These are phyloP conservation scores for Buceros bicornis DNA, from an alignment of 2,797 vertebrate species.

Conservation along the genomic window DNA sequence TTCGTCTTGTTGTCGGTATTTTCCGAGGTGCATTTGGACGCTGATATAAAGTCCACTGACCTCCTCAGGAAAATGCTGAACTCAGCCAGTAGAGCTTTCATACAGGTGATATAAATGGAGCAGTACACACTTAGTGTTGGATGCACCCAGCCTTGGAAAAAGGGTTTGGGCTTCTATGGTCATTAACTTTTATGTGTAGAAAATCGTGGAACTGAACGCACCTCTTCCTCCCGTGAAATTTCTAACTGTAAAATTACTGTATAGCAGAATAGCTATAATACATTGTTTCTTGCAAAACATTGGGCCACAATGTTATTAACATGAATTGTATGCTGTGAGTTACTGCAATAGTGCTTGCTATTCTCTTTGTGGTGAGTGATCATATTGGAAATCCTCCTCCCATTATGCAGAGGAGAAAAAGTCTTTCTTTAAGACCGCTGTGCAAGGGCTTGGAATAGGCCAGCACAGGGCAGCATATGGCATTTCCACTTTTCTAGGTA, in stretches of 20 bases:
- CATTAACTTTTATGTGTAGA: not conserved
- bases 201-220: not conserved
- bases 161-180: not conserved
- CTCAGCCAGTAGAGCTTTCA: not conserved
- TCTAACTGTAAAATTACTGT: not conserved
- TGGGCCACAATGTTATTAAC: not conserved
- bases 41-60: not conserved
- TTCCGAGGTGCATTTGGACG: not conserved
- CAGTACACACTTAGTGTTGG: not conserved
- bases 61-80: not conserved
- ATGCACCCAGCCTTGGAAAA: not conserved
- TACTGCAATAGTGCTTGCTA: not conserved
- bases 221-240: not conserved
- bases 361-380: not conserved
- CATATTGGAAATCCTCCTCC: not conserved
- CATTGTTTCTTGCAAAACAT: not conserved
- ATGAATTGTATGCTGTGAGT: not conserved
- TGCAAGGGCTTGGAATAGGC: not conserved
- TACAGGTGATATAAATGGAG: not conserved
- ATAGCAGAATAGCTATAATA: not conserved
- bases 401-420: not conserved
- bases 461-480: not conserved
- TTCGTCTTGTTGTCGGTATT: not conserved
- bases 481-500: not conserved
- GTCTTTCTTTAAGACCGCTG: not conserved